Percentiles rank a stretch among this genome's conserved stretches.
Evolutionary conservation across 2,113 vertebrate species (phyloP).

Genomic region (Actinemys pallida): DNA sequence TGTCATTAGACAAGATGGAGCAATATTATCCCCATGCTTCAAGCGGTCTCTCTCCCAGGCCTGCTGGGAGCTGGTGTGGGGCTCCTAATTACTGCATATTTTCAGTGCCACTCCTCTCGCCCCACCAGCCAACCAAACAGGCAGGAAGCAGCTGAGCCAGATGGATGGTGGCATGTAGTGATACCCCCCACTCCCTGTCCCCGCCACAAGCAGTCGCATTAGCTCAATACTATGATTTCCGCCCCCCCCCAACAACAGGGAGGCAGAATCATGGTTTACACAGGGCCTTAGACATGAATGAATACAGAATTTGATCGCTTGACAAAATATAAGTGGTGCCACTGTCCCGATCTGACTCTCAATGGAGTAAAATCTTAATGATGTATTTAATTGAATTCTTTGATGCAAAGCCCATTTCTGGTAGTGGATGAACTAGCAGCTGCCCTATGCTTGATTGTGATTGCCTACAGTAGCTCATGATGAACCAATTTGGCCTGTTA

Average conservation of each 20-base stretch:
- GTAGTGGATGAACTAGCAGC: background rate
- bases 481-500: background rate
- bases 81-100: background rate
- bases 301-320: constrained; percentile 4
- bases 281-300: background rate
- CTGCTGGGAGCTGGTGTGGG: background rate
- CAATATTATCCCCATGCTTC: background rate
- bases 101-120: background rate
- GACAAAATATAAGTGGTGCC: background rate
- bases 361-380: background rate
- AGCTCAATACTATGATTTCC: background rate
- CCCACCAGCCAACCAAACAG: background rate
- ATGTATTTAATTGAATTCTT: constrained; percentile 51
- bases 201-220: background rate
- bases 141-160: background rate
- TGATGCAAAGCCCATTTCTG: background rate
- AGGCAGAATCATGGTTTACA: background rate
- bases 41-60: background rate
- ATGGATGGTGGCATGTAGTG: background rate
- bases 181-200: background rate
- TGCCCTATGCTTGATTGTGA: constrained; percentile 9
- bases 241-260: background rate
- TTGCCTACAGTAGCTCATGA: background rate
- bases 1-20: background rate
- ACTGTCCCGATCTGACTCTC: constrained; percentile 31